Evolutionary conservation across 2,797 vertebrate species (phyloP).

Genomic region (Hoplostethus mediterraneus): DNA sequence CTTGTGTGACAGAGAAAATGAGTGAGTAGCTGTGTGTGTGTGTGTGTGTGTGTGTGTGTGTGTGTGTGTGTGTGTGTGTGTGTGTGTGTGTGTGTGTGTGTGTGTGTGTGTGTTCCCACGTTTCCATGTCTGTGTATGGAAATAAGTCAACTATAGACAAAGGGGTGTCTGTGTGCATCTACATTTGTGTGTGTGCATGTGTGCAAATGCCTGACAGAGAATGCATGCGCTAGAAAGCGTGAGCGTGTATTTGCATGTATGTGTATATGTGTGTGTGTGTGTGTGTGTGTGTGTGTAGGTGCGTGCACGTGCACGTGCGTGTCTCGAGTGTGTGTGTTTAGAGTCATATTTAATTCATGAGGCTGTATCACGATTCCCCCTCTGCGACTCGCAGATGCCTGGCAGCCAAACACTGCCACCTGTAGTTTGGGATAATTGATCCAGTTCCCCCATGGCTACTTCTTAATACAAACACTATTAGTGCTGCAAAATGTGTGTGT

Average conservation of each 20-base stretch:
- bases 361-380: slow-evolving; percentile 62
- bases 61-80: too few relatives aligned
- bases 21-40: neutral
- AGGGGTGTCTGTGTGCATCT: slow-evolving; percentile 1
- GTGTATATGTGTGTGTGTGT: slow-evolving; percentile 10
- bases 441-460: slow-evolving; percentile 51
- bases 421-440: slow-evolving; percentile 77
- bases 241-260: neutral
- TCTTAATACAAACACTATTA: slow-evolving; percentile 60
- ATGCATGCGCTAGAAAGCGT: slow-evolving; percentile 2
- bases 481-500: slow-evolving; percentile 13
- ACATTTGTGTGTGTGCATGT: neutral
- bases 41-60: slow-evolving; percentile 21
- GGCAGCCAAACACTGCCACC: slow-evolving; percentile 73
- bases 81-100: slow-evolving; percentile 23
- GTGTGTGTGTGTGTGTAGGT: slow-evolving; percentile 16
- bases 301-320: too few relatives aligned
- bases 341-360: slow-evolving; percentile 76
- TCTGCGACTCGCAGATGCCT: slow-evolving; percentile 69
- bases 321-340: slow-evolving; percentile 12
- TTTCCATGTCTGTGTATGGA: too few relatives aligned
- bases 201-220: neutral
- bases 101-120: too few relatives aligned
- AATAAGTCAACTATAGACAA: neutral
- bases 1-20: neutral